phyloP scores from a whole-genome alignment of 30 jellyfish, hydroid and myxozoan species.

The Turritopsis rubra region DNA sequence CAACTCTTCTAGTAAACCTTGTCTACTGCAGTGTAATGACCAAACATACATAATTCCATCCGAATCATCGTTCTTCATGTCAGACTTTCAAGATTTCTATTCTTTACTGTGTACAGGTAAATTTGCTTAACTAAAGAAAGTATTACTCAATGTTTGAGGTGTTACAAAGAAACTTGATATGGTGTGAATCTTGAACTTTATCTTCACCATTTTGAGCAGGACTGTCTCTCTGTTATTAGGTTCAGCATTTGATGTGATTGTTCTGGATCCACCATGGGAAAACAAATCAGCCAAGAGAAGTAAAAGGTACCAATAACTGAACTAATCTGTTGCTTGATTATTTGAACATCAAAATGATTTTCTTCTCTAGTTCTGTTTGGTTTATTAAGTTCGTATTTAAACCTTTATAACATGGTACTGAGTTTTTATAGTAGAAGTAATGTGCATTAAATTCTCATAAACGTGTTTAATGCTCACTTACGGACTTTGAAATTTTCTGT shows the following conservation, averaged over 20 bases:
- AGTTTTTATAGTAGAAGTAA: too few relatives aligned
- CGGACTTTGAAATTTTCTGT: background rate
- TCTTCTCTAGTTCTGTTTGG: background rate
- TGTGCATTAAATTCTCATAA: too few relatives aligned
- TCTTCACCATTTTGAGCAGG: background rate
- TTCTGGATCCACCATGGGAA: slow-evolving; percentile 96
- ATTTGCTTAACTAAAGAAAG: background rate
- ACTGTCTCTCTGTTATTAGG: slow-evolving; percentile 26
- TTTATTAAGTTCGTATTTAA: background rate
- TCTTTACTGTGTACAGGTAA: background rate
- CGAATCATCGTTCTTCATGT: slow-evolving; percentile 13
- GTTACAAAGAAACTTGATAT: too few relatives aligned
- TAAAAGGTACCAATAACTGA: slow-evolving; percentile 35
- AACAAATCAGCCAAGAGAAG: slow-evolving; percentile 90
- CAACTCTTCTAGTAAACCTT: background rate
- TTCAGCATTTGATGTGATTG: slow-evolving; percentile 47
- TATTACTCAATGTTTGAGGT: background rate
- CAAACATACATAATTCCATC: slow-evolving; percentile 22
- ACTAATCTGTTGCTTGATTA: background rate
- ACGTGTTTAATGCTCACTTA: too few relatives aligned
- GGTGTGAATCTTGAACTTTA: background rate
- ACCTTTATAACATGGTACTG: background rate
- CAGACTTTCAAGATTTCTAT: slow-evolving; percentile 11
- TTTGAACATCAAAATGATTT: too few relatives aligned
- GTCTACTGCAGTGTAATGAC: background rate